Conservation (phyloP, 2,797 vertebrate species). For the Pipistrellus pipistrellus region DNA sequence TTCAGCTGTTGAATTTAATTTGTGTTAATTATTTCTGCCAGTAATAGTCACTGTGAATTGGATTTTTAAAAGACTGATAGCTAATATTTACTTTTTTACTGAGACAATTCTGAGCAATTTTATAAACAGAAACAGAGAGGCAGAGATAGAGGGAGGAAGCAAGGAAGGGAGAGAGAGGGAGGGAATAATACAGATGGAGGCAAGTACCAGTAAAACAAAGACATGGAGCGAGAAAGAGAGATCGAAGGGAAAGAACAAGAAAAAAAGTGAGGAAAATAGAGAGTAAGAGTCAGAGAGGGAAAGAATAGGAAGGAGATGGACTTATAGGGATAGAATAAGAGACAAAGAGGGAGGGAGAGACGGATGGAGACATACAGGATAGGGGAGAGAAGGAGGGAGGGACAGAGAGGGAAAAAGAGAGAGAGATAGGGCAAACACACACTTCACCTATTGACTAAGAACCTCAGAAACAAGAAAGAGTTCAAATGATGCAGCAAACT, state of each 20-base stretch:
- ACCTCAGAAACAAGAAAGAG: not conserved
- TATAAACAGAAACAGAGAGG: not conserved
- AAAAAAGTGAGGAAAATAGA: not conserved
- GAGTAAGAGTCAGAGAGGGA: not conserved
- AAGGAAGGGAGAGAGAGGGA: no score
- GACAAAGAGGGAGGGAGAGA: not conserved
- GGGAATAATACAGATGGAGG: not conserved
- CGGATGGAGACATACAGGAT: accelerated
- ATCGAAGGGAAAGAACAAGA: not conserved
- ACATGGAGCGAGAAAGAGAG: not conserved
- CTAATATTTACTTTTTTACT: conserved; percentile 32
- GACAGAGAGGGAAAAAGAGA: not conserved
- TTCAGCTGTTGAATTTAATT: conserved; percentile 59
- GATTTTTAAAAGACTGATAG: not conserved
- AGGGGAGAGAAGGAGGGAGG: no score
- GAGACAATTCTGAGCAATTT: not conserved
- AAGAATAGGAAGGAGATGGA: not conserved
- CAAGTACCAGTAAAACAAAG: not conserved
- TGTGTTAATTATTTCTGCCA: not conserved
- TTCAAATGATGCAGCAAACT: not conserved
- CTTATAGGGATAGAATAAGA: not conserved
- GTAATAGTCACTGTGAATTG: not conserved
- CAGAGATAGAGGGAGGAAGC: not conserved
- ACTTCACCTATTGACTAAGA: not conserved
- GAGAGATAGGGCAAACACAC: no score